These are phyloP conservation scores for Archips xylosteana DNA, from an alignment of 2,888 invertebrate genomes.

Conservation along the genomic window DNA sequence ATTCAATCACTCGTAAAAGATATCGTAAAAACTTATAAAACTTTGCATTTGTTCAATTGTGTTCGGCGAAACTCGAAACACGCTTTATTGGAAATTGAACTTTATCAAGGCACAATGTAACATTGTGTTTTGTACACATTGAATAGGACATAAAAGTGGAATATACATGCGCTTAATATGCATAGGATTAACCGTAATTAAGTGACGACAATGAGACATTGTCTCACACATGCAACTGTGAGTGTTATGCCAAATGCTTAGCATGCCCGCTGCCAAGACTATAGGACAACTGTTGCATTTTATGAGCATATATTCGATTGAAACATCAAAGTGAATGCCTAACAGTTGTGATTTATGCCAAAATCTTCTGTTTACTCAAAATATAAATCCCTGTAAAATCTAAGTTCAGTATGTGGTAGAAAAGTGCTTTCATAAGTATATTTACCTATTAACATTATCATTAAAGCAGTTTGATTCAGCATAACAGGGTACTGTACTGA, in stretches of 20 bases:
- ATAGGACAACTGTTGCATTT: slow-evolving; percentile 32
- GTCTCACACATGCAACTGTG: neutral
- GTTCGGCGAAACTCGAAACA: neutral
- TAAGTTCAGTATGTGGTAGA: no score
- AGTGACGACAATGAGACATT: slow-evolving; percentile 1
- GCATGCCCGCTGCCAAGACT: slow-evolving; percentile 43
- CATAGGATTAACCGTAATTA: neutral
- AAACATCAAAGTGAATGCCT: no score
- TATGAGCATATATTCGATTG: neutral
- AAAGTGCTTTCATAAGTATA: no score
- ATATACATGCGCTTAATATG: neutral
- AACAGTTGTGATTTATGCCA: no score
- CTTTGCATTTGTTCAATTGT: no score
- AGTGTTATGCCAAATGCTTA: slow-evolving; percentile 39
- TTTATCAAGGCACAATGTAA: neutral
- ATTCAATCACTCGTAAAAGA: no score
- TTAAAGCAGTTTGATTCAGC: no score
- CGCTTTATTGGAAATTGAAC: neutral
- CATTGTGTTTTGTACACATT: neutral
- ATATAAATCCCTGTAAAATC: no score
- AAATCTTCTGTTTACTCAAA: no score
- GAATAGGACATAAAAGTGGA: neutral
- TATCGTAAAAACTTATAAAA: no score
- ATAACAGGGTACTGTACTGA: no score
- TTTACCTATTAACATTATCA: no score